Base-by-base conservation (phyloP, 2,797 vertebrate genomes). In the Coranthus polyacanthus region DNA sequence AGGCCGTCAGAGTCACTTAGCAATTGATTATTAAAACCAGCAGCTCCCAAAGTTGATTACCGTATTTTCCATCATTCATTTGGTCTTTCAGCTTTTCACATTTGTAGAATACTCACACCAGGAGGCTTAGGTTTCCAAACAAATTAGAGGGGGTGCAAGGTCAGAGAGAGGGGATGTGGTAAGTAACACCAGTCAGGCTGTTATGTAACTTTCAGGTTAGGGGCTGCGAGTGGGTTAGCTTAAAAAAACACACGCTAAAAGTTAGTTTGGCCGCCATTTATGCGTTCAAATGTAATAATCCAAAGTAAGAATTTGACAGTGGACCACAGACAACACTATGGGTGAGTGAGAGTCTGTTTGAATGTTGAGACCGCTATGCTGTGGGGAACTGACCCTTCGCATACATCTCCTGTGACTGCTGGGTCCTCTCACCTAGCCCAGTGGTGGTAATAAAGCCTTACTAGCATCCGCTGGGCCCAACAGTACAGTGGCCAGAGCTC, bases 71-170 rank as follows among this genome's bases (percentile, higher is more conserved):
- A 56, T 68, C 24, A 22, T 71, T 66, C n/a, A 42, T 72, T 67
- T 13, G 12, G 24, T 67, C 45, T 59, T 56, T 46, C 15, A 54
- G 67, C 21, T 73, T 72, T 84, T 76, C 63, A 72, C 71, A 82
- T 83, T 75, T 88, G 70, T 83, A 72, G 43, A 72, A 80, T 58
- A 55, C 37, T 82, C 47, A 56, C 68, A 47, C 12, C 37, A 17
- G 41, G 52, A 75, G 29, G 72, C 69, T 89, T 58, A 22, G 54
- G 47, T 90, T 90, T 89, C 88, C 64, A 85, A 88, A 89, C 81
- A 86, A 85, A 89, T 89, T 70, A 86, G 45, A 59, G 65, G 78
- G n/a, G 72, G 72, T 69, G 49, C 60, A 84, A 76, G 86, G 84
- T 89, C 79, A 85, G 1, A 21, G 26, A 52, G 84, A 87, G 78